A percentile compares a stretch with the other conserved stretches of the same genome.
phyloP scores from a whole-genome alignment of 2,888 invertebrate genomes.

The Apotomis betuletana region DNA sequence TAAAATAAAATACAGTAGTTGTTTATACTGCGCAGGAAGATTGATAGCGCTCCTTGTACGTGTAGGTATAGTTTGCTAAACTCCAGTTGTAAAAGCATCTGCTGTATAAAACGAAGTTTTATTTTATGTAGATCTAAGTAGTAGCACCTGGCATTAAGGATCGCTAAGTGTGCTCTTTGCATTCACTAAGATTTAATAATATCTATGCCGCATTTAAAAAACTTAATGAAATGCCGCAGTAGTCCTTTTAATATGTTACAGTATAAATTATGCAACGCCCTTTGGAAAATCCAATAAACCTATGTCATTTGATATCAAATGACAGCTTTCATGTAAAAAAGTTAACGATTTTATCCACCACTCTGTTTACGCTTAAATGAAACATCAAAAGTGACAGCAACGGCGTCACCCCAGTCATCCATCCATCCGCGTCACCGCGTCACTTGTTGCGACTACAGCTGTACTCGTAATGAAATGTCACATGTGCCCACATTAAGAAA shows the following conservation, averaged over 20 bases:
- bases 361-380: neutral
- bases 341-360: too few relatives aligned
- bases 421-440: constrained; percentile 13
- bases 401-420: neutral
- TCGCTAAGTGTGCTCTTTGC: neutral
- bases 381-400: neutral
- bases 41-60: too few relatives aligned
- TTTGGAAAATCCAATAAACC: too few relatives aligned
- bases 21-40: too few relatives aligned
- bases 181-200: neutral
- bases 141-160: neutral
- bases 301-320: too few relatives aligned
- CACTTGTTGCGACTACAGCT: constrained; percentile 29
- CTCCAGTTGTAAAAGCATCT: neutral
- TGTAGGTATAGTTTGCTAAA: too few relatives aligned
- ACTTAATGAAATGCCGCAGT: neutral
- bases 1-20: too few relatives aligned
- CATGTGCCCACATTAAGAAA: constrained; percentile 25
- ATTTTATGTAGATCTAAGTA: neutral
- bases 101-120: neutral
- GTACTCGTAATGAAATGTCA: constrained; percentile 5
- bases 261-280: too few relatives aligned
- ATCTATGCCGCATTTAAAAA: neutral
- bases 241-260: neutral
- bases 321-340: too few relatives aligned